phyloP scores from a whole-genome alignment of 2,888 invertebrate species.

The Eristalis pertinax region DNA sequence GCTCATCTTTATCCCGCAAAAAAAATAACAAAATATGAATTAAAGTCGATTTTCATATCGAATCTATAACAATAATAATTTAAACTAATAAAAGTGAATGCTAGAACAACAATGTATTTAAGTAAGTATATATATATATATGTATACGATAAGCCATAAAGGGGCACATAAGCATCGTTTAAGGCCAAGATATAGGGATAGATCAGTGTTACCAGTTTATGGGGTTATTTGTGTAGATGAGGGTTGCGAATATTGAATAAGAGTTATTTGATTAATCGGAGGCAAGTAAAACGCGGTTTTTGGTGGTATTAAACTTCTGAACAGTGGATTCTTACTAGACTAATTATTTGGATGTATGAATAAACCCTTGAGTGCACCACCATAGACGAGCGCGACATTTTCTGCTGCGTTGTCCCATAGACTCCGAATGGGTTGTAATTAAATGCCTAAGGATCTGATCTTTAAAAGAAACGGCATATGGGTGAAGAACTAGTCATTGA shows the following conservation, averaged over 20 bases:
- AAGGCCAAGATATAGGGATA: slow-evolving; percentile 20
- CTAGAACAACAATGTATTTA: slow-evolving; percentile 1
- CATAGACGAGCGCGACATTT: no score
- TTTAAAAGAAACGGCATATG: no score
- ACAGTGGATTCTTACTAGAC: not conserved
- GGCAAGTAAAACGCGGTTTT: not conserved
- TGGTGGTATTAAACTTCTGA: not conserved
- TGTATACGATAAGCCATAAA: not conserved
- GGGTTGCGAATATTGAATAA: not conserved
- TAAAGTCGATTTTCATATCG: not conserved
- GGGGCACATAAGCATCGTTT: slow-evolving; percentile 23
- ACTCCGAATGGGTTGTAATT: no score
- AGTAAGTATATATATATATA: not conserved
- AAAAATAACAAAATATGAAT: not conserved
- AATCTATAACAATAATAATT: slow-evolving; percentile 9
- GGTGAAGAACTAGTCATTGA: no score
- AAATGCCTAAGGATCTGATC: no score
- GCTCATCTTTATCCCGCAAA: not conserved
- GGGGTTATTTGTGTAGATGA: not conserved
- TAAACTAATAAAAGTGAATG: not conserved
- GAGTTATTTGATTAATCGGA: no score
- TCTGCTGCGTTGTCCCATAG: no score
- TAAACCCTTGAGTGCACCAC: no score
- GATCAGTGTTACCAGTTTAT: not conserved
- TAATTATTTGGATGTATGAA: no score